These are phyloP conservation scores for Ondatra zibethicus DNA, from an alignment of 2,113 vertebrate species.

Conservation along the genomic window DNA sequence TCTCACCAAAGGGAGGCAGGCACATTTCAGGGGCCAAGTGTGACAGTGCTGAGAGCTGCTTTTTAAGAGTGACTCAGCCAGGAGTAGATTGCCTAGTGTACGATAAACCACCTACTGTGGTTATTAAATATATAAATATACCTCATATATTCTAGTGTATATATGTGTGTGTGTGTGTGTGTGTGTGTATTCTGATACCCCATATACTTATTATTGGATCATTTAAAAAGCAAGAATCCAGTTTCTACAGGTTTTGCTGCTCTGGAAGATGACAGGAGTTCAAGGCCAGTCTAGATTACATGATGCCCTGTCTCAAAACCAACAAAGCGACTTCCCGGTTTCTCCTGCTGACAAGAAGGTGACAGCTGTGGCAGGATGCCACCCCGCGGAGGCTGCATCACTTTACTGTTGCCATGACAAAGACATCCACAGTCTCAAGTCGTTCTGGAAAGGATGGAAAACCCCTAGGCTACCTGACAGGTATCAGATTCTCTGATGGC, in stretches of 20 bases:
- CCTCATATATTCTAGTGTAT: not conserved
- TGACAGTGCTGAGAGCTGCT: not conserved
- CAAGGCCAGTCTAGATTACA: not conserved
- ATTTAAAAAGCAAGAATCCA: not conserved
- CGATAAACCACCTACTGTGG: not conserved
- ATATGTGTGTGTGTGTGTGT: no score
- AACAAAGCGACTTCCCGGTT: not conserved
- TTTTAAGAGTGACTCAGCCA: not conserved
- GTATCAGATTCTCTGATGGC: not conserved
- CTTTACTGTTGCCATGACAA: not conserved
- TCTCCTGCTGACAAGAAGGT: not conserved
- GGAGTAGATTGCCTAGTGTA: not conserved
- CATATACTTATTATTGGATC: not conserved
- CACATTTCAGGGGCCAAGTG: fast-evolving
- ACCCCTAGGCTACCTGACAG: conserved; percentile 52
- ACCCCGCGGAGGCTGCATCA: fast-evolving
- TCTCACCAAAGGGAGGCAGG: not conserved
- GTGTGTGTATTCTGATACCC: not conserved
- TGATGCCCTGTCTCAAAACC: not conserved
- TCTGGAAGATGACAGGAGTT: not conserved
- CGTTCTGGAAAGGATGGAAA: not conserved
- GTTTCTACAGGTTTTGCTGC: not conserved
- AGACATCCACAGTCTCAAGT: not conserved
- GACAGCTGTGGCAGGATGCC: not conserved
- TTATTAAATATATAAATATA: not conserved